Base-by-base conservation (phyloP, 2,797 vertebrate genomes). In the Pyrocephalus nanus region DNA sequence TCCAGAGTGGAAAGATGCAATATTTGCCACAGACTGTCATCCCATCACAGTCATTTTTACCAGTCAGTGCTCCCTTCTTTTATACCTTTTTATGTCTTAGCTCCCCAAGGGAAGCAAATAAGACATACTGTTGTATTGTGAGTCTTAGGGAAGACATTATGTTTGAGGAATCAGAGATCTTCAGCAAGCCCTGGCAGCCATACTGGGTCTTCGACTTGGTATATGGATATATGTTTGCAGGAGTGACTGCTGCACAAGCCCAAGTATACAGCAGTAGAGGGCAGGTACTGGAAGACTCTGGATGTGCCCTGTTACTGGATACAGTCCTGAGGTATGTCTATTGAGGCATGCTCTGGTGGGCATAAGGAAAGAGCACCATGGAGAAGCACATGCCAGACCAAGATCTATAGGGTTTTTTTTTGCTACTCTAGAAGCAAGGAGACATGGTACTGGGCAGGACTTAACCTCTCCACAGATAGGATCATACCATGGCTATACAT, bases 401-500 rank as follows among this genome's bases (percentile, higher is more conserved):
- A n/a, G 32, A 43, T 43, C 8, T 25, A n/a, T 26, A 30, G 51
- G 29, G 29, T 3, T 47, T 86, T 50, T 83, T 66, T 48, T 74
- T 74, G 42, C 42, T 51, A 6, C 3, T 2, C 3, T 38, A 42
- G 7, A 29, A 67, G 11, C 11, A 34, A 72, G 18, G 45, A 78
- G 53, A 67, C 8, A 7, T 0, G 5, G 45, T 64, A 53, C 26
- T 50, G 45, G 22, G 12, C 1, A 3, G 34, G 22, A 71, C 25
- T 8, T 8, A 80, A 32, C 43, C 4, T 60, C 6, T 1, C 12
- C 45, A 26, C 1, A 5, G 43, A 11, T 2, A 29, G 43, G 21
- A 54, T 82, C 0, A 0, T 61, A 25, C 14, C 2, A 3, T 4
- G 7, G 26, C 47, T 70, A 2, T 20, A 25, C 14, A 30, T 43